Conservation (phyloP, 1,140 invertebrate species). For the Ruditapes philippinarum region DNA sequence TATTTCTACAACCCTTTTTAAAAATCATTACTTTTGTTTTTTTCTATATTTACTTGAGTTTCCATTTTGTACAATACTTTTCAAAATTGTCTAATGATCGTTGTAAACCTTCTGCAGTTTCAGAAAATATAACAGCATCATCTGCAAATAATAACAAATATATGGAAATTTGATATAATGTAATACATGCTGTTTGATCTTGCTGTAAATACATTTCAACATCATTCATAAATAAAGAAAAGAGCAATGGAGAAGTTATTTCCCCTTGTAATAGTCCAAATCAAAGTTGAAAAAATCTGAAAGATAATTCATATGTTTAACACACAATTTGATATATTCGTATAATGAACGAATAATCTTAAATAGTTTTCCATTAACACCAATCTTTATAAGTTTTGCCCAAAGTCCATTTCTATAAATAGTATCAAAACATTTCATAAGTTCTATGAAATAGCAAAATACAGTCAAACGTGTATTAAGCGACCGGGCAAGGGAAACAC, state of each 20-base stretch:
- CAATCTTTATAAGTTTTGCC: slow-evolving; percentile 7
- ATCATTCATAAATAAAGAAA: slow-evolving; percentile 31
- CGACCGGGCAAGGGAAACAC: too few species aligned
- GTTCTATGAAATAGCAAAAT: background rate
- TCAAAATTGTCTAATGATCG: background rate
- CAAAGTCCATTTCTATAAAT: slow-evolving; percentile 7
- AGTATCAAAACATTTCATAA: background rate
- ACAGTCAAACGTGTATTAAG: too few species aligned
- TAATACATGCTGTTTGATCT: background rate
- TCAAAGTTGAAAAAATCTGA: background rate
- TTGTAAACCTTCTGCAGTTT: slow-evolving; percentile 27
- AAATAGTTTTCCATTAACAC: slow-evolving; percentile 6
- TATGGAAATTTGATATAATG: background rate
- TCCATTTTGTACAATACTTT: background rate
- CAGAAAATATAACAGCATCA: slow-evolving; percentile 27
- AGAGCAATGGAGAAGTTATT: background rate
- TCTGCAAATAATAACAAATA: slow-evolving; percentile 33
- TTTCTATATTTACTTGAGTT: slow-evolving; percentile 17
- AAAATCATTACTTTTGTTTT: background rate
- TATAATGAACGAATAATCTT: slow-evolving; percentile 26
- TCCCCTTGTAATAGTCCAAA: slow-evolving; percentile 27
- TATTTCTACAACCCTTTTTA: background rate
- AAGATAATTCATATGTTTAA: slow-evolving; percentile 9
- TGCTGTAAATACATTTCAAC: slow-evolving; percentile 19
- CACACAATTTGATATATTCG: background rate